Evolutionary conservation across 2,797 vertebrate species (phyloP), one percentile per base, ranked within the genome.

Genomic region (Hybognathus amarus): DNA sequence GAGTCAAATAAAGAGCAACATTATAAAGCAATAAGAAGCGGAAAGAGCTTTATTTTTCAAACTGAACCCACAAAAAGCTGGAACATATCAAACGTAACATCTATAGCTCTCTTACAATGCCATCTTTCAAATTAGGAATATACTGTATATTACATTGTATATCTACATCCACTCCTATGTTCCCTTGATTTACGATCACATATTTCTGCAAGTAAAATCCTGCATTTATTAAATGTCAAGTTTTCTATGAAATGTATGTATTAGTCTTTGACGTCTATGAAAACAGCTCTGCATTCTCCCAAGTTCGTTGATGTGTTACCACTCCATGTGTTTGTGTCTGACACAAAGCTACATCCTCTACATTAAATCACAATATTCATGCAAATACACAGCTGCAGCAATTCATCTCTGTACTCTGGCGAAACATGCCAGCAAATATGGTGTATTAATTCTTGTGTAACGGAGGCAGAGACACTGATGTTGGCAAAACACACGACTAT

Each of bases 201-300:
- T 61, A 40, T 81, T 71, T 50, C 22, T 42, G 30, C 66, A 64
- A 8, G 79, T 69, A 42, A 69, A 30, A 69, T 86, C 30, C 70
- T 1, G 42, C 36, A 33, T 80, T 50, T 47, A 84, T 56, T 64
- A 74, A 36, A 67, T 63, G 82, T 85, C 85, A 85, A 56, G 33
- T 15, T 77, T 85, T 77, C 63, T 47, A 54, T 40, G 63, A 67
- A 77, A 85, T 82, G 81, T 76, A 52, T 56, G 30, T 73, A 86
- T 88, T 85, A 76, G 86, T 74, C 70, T 84, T 67, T 24, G 74
- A 52, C 56, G 27, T 78, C 45, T 80, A 89, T 84, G 76, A 77
- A 82, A 82, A 56, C 71, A 77, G 61, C 81, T 86, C 71, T 67
- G 80, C 77, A 22, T 45, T 67, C 71, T 73, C 56, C 13, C 67